phyloP scores from a whole-genome alignment of 2,113 vertebrate genomes.

The Myanophis thanlyinensis region DNA sequence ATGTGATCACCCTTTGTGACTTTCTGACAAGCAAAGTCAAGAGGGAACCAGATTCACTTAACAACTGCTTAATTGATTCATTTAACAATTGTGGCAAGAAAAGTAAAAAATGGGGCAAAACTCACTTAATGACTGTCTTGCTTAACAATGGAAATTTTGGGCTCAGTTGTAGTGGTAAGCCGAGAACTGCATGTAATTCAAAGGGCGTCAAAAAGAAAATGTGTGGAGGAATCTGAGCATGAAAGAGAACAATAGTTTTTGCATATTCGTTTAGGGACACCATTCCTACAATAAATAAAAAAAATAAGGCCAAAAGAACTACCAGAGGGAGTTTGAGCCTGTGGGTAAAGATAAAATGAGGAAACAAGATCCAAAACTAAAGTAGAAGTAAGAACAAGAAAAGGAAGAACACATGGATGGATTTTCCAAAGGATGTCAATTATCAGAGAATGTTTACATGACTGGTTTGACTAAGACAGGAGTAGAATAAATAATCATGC shows the following conservation, averaged over 20 bases:
- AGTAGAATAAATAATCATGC: background rate
- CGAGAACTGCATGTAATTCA: background rate
- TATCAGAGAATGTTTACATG: background rate
- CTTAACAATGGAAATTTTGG: background rate
- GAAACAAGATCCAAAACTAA: background rate
- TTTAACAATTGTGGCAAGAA: background rate
- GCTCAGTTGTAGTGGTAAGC: background rate
- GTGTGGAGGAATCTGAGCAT: background rate
- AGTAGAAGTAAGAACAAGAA: background rate
- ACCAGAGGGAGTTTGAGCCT: background rate
- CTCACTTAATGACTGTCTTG: background rate
- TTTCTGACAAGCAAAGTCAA: too few species aligned
- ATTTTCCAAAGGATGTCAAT: background rate
- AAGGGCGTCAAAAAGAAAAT: background rate
- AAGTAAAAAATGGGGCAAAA: too few species aligned
- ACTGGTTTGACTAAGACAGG: background rate
- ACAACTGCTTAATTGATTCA: background rate
- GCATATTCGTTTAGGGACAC: background rate
- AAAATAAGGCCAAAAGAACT: background rate
- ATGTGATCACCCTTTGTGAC: too few species aligned
- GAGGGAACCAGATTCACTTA: too few species aligned
- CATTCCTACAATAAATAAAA: background rate
- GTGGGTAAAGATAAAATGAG: background rate
- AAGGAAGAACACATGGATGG: background rate
- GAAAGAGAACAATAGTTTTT: background rate